These are phyloP conservation scores for Eumacrocentrus americanus DNA, from an alignment of 2,888 invertebrate species.

Conservation along the genomic window DNA sequence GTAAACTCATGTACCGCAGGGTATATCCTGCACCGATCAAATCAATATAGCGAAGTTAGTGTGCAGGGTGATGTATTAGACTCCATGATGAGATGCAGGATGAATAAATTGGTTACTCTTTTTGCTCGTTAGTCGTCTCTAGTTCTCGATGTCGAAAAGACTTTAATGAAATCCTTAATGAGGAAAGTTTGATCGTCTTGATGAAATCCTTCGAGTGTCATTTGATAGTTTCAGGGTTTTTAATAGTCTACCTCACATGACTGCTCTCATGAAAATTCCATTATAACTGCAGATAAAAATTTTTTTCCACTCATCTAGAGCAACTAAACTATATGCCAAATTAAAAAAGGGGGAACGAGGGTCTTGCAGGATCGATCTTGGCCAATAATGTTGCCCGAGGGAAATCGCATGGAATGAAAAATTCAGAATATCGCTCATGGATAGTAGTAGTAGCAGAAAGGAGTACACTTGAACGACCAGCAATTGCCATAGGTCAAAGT, in stretches of 20 bases:
- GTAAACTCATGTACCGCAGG: conserved; percentile 4
- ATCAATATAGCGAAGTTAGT: not conserved
- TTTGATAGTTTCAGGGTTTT: not conserved
- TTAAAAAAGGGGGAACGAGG: not conserved
- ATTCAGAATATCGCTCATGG: conserved; percentile 32
- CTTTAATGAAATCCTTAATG: conserved; percentile 3
- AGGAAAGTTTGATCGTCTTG: not conserved
- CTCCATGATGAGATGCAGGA: not conserved
- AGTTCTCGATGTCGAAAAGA: too few species aligned
- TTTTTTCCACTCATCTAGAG: not conserved
- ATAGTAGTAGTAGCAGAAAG: conserved; percentile 16
- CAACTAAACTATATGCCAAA: not conserved
- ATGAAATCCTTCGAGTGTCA: not conserved
- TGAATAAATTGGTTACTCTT: not conserved
- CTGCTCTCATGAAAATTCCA: not conserved
- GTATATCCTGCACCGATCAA: not conserved
- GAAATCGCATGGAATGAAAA: conserved; percentile 33
- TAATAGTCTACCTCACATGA: not conserved
- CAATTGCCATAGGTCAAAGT: conserved; percentile 23
- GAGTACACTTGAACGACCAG: conserved; percentile 26
- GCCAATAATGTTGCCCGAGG: conserved; percentile 23
- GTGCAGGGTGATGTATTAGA: not conserved
- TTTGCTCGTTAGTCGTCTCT: not conserved
- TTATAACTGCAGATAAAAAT: not conserved
- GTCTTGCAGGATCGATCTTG: not conserved